Evolutionary conservation across 2,113 vertebrate genomes (phyloP), one percentile per base, ranked within the genome.

Genomic region (Sapajus apella): DNA sequence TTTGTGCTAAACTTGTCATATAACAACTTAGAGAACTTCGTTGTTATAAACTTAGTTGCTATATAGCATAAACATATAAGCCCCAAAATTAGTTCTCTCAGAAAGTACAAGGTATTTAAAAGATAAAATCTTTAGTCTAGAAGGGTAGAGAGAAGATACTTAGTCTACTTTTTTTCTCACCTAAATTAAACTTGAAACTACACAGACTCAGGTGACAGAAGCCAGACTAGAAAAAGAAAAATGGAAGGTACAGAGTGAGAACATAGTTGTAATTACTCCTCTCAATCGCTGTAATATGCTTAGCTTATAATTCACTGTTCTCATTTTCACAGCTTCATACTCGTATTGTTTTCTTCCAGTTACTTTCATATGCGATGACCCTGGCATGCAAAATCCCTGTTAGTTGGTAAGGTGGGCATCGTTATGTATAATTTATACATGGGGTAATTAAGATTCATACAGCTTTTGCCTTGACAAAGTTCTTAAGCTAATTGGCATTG

Each of bases 401-500:
- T 81, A 87, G 30, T 68, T 81, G 30, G 37, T 55, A 95, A 96
- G 11, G 85, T 16, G 95, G 83, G 50, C 56, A 76, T 80, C 47
- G 20, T 87, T 75, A 70, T 92, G 95, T 90, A 45, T 87, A 95
- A 95, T 76, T 95, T 97, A 91, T 80, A 90, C 55, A 50, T 77
- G 80, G 84, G 18, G 27, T 96, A 87, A 97, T 97, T 93, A 97
- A 90, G 70, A 97, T 95, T 96, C 76, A 94, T 35, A 81, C 18
- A 61, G 75, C 23, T 94, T 94, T 97, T 94, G 94, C 89, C 77
- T 95, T 88, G 82, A 94, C 47, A 5, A 58, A 94, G 43, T 94
- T 96, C 70, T 95, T 87, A 87, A 66, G 50, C 89, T 97, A 96
- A 96, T 97, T 93, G 96, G 80, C 47, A 95, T 47, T 3, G n/a